Evolutionary conservation across 2,888 invertebrate genomes (phyloP).

Genomic region (Sussaba pulchella): DNA sequence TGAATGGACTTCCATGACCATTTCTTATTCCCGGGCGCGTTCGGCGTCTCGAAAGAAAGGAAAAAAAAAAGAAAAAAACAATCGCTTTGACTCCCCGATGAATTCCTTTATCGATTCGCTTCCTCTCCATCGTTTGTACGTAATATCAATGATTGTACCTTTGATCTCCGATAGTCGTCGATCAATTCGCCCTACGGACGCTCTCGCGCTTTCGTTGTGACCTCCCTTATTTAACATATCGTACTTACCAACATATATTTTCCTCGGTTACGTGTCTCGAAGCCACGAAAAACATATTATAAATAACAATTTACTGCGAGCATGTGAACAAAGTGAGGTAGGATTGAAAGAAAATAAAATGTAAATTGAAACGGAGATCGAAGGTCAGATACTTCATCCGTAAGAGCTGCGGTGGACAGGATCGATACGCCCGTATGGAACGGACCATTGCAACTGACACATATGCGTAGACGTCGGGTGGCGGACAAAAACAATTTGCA

Average conservation of each 20-base stretch:
- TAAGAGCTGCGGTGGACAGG: conserved; percentile 7
- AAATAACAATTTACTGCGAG: not conserved
- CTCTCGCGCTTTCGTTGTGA: not conserved
- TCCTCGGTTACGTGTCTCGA: too few species aligned
- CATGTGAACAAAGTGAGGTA: not conserved
- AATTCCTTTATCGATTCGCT: conserved; percentile 35
- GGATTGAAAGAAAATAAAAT: not conserved
- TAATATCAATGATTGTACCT: not conserved
- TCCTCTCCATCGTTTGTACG: conserved; percentile 3
- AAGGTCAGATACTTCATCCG: not conserved
- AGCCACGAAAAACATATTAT: not conserved
- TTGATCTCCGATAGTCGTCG: conserved; percentile 35
- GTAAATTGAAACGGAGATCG: not conserved
- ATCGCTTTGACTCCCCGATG: conserved; percentile 39
- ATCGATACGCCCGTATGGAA: conserved; percentile 3
- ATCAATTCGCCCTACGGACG: conserved; percentile 21
- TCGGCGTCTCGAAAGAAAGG: conserved; percentile 33
- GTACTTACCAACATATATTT: not conserved
- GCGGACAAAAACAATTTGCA: conserved; percentile 27
- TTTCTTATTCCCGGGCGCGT: conserved; percentile 49
- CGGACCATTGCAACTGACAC: not conserved
- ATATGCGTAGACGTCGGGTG: not conserved
- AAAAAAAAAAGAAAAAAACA: conserved; percentile 38
- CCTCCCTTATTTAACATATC: not conserved
- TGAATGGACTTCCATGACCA: conserved; percentile 46